Conservation (phyloP, 2,888 invertebrate species). For the Salpingus planirostris region DNA sequence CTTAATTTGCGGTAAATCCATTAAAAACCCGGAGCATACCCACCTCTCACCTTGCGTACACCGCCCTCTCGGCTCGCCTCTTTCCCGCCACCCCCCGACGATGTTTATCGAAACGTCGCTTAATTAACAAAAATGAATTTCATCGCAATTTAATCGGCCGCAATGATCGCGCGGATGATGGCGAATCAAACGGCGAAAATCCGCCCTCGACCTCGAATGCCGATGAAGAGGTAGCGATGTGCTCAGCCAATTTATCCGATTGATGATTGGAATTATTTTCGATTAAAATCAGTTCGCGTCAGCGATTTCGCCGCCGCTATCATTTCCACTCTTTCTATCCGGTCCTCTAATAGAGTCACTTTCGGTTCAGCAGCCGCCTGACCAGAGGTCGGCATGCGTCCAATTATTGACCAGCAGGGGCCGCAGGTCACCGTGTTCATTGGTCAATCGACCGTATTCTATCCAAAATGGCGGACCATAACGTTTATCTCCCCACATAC, state of each 20-base stretch:
- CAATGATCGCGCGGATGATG: too few relatives aligned
- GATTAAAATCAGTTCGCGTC: too few relatives aligned
- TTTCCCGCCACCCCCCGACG: neutral
- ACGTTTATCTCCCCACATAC: slow-evolving; percentile 15
- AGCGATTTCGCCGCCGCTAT: too few relatives aligned
- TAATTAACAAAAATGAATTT: too few relatives aligned
- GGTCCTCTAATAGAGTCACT: too few relatives aligned
- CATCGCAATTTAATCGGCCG: too few relatives aligned
- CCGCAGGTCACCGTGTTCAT: slow-evolving; percentile 29
- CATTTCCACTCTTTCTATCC: too few relatives aligned
- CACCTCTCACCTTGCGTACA: slow-evolving; percentile 1
- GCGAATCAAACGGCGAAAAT: too few relatives aligned
- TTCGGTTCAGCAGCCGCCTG: slow-evolving; percentile 8
- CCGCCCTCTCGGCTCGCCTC: neutral
- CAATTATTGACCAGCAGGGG: slow-evolving; percentile 22
- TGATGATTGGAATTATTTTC: too few relatives aligned
- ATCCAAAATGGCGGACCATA: slow-evolving; percentile 29
- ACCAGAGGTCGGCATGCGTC: slow-evolving; percentile 23
- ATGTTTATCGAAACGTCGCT: neutral
- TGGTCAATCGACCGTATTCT: slow-evolving; percentile 37
- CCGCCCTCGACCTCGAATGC: too few relatives aligned
- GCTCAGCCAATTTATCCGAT: too few relatives aligned
- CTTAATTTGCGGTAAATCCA: slow-evolving; percentile 16
- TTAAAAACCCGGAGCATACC: slow-evolving; percentile 11
- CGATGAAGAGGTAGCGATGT: too few relatives aligned